Evolutionary conservation across 2,888 invertebrate genomes (phyloP).

Genomic region (Synanthedon myopaeformis): DNA sequence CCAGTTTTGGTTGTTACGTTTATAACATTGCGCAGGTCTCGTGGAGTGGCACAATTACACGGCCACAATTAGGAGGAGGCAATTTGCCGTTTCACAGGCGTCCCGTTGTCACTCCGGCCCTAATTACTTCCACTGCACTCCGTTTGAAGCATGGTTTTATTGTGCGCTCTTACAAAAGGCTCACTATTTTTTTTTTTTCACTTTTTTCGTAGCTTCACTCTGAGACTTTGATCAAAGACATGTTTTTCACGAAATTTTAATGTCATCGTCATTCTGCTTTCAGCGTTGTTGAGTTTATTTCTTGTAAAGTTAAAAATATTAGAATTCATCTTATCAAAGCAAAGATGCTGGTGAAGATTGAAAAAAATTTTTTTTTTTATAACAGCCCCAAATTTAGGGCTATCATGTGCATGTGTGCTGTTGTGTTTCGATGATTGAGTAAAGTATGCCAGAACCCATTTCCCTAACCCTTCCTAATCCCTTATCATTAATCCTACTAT

Average conservation of each 20-base stretch:
- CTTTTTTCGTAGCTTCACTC: not conserved
- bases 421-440: too few relatives aligned
- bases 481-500: too few relatives aligned
- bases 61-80: conserved; percentile 21
- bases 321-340: not conserved
- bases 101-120: conserved; percentile 24
- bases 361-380: not conserved
- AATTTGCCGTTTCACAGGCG: conserved; percentile 6
- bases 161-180: not conserved
- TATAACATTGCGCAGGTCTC: conserved; percentile 9
- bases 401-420: too few relatives aligned
- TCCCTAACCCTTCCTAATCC: too few relatives aligned
- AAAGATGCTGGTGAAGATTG: not conserved
- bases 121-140: conserved; percentile 18
- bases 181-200: not conserved
- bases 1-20: conserved; percentile 12
- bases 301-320: too few relatives aligned
- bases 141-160: conserved; percentile 1
- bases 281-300: too few relatives aligned
- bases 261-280: too few relatives aligned
- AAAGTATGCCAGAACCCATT: too few relatives aligned
- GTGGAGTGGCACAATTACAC: conserved; percentile 24
- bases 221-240: too few relatives aligned
- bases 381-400: too few relatives aligned
- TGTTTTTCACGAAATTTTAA: too few relatives aligned